Base-by-base conservation (phyloP, 2,797 vertebrate genomes). In the Cuculus canorus region DNA sequence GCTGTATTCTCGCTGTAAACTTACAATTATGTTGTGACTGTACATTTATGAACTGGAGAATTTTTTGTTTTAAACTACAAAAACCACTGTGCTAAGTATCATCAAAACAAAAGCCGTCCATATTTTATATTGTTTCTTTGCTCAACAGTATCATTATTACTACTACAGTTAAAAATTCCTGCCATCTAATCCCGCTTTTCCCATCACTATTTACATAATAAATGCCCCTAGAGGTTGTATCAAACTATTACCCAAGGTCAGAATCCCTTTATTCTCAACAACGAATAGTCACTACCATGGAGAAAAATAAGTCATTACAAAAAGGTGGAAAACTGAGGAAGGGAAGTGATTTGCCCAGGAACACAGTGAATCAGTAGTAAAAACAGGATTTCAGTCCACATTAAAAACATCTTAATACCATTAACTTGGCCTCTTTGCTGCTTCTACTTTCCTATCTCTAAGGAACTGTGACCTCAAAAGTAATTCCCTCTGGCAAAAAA, bases 251-350 rank as follows among this genome's bases (percentile, higher is more conserved):
- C 28, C 22, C 71, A 32, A 68, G 80, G 22, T 45, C 48, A 77
- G 19, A 57, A 13, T 11, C 13, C 24, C 27, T 82, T 48, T 37
- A 27, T 19, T 47, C 37, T 61, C 69, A 90, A 61, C 50, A 83
- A 80, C 0, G 5, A n/a, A 52, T 6, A 52, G 24, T 54, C 41
- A 54, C 23, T 41, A 53, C 11, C 32, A 32, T 0, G 5, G 12
- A 64, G 16, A 54, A 71, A 77, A 57, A 13, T 5, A 43, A 87
- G 8, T 16, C 13, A 70, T 7, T 39, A 59, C 27, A 41, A 59
- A 50, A 52, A 65, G 13, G 24, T 43, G 24, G 32, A 78, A 88
- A 86, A 76, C 19, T 41, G 15, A 17, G 27, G 39, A 60, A 86
- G 18, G 43, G 24, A 75, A 53, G 18, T 11, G 8, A 83, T 68